Conservation (phyloP, 2,888 invertebrate genomes). For the Neoaliturus tenellus region DNA sequence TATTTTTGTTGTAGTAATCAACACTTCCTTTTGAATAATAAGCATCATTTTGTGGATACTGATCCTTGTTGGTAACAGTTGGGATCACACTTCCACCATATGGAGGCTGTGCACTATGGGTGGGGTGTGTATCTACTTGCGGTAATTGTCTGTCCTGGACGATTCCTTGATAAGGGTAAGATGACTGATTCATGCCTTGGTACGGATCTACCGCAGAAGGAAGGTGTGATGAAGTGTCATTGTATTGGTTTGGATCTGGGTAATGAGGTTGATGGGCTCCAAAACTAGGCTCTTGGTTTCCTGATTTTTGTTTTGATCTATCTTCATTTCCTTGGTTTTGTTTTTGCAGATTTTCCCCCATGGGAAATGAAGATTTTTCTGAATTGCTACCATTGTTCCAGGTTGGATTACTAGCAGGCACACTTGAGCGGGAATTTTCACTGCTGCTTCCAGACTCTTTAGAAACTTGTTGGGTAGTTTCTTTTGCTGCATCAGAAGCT, state of each 20-base stretch:
- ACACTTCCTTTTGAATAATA: background rate
- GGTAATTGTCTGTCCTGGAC: background rate
- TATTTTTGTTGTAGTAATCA: slow-evolving; percentile 1
- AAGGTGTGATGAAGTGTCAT: background rate
- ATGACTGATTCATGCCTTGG: background rate
- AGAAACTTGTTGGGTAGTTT: background rate
- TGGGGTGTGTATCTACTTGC: background rate
- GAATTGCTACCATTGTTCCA: background rate
- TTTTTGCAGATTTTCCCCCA: background rate
- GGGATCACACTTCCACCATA: background rate
- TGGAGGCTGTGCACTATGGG: background rate
- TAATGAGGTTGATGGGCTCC: background rate
- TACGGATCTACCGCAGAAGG: background rate
- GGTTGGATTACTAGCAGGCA: background rate
- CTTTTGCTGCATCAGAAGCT: background rate
- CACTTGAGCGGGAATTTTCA: background rate
- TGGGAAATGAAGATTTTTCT: background rate
- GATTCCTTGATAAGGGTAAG: background rate
- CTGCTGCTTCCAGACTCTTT: background rate
- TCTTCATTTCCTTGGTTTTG: background rate
- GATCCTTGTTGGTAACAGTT: background rate
- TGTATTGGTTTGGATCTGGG: background rate
- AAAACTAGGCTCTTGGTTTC: background rate
- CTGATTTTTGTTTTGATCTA: background rate
- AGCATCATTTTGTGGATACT: background rate